Conservation (phyloP, 2,113 vertebrate species). For the Callaeas wilsoni region DNA sequence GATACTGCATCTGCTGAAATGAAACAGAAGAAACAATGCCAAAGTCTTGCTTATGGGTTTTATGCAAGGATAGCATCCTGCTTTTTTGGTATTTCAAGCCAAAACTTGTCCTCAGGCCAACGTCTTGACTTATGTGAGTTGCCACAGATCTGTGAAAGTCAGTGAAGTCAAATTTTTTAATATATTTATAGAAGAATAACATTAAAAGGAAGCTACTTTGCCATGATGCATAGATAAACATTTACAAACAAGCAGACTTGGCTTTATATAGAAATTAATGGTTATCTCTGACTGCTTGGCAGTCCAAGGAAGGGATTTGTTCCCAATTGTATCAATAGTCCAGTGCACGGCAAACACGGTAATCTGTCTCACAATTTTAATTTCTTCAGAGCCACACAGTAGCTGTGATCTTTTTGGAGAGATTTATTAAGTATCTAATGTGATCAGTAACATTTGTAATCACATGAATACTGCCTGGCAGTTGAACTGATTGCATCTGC, state of each 20-base stretch:
- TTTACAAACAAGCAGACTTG: conserved; percentile 2
- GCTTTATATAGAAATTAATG: conserved; percentile 31
- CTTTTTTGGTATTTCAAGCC: neutral
- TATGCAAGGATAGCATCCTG: neutral
- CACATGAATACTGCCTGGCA: conserved; percentile 52
- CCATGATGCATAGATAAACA: neutral
- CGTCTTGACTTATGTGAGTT: neutral
- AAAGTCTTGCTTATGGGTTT: neutral
- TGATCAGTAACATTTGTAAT: conserved; percentile 42
- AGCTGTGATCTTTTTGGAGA: conserved; percentile 24
- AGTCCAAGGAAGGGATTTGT: neutral
- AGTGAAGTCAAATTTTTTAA: neutral
- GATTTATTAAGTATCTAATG: conserved; percentile 41
- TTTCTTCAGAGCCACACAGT: conserved; percentile 25
- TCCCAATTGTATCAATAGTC: neutral
- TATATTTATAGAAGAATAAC: neutral
- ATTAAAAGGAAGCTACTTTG: neutral
- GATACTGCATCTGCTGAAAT: neutral
- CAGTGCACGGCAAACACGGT: neutral
- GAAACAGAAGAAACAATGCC: neutral
- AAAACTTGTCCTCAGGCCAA: neutral
- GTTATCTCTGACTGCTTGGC: conserved; percentile 1
- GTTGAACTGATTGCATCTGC: neutral
- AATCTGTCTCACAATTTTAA: neutral
- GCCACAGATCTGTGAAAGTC: neutral